Percentiles rank a stretch among this genome's conserved stretches.
Evolutionary conservation across 2,113 vertebrate species (phyloP).

Genomic region (Cynocephalus volans): DNA sequence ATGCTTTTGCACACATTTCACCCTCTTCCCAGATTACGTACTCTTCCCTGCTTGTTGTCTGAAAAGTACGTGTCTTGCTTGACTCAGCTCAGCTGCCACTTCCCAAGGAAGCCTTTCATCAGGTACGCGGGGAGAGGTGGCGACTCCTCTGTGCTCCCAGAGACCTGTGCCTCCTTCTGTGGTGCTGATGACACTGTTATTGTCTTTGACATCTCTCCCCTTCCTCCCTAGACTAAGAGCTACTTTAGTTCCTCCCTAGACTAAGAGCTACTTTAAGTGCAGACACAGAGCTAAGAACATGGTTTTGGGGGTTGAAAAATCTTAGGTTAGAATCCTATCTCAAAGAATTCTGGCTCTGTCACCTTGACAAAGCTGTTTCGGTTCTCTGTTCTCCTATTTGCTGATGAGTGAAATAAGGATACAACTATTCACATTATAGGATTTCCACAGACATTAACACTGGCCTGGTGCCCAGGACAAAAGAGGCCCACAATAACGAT

Average conservation of each 20-base stretch:
- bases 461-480: neutral
- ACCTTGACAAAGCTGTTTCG: neutral
- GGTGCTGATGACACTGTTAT: neutral
- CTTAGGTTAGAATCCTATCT: neutral
- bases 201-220: neutral
- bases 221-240: neutral
- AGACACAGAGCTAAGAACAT: neutral
- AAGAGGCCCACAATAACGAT: neutral
- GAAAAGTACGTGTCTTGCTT: neutral
- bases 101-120: neutral
- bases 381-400: neutral
- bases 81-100: neutral
- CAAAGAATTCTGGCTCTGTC: neutral
- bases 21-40: neutral
- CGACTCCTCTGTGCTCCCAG: too few species aligned
- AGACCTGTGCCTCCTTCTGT: neutral
- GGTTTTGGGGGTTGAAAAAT: neutral
- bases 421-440: neutral
- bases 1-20: neutral
- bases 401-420: neutral
- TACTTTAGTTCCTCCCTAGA: neutral
- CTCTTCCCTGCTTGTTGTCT: neutral
- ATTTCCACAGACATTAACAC: too few species aligned
- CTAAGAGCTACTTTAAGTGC: neutral
- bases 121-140: neutral